A percentile compares a stretch with the other conserved stretches of the same genome.
phyloP scores from a whole-genome alignment of 2,888 invertebrate species.

The Drosophila nr. medialis region DNA sequence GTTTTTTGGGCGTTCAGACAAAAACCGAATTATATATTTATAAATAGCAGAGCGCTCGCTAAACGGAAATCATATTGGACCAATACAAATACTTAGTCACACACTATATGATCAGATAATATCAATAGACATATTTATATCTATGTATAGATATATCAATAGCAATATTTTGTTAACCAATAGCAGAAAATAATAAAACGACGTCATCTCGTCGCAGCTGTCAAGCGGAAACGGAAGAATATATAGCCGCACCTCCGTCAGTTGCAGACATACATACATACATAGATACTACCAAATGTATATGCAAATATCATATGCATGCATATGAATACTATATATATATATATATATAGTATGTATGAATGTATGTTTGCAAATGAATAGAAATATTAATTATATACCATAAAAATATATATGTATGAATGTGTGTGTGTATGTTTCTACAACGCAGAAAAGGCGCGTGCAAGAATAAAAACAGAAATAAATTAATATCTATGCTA shows the following conservation, averaged over 20 bases:
- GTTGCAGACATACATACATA: constrained; percentile 34
- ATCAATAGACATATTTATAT: constrained; percentile 29
- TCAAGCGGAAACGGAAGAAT: constrained; percentile 67
- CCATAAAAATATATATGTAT: constrained; percentile 10
- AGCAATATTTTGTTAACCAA: constrained; percentile 14
- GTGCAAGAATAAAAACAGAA: constrained; percentile 57
- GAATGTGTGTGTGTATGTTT: constrained; percentile 19
- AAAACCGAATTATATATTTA: constrained; percentile 68
- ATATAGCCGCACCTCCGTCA: constrained; percentile 31
- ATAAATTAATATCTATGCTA: constrained; percentile 57
- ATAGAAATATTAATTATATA: constrained; percentile 18
- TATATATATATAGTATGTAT: constrained; percentile 12
- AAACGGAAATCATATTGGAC: constrained; percentile 74
- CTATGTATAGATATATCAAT: not conserved
- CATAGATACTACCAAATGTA: constrained; percentile 14
- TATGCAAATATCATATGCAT: constrained; percentile 21
- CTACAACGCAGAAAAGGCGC: constrained; percentile 51
- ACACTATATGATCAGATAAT: constrained; percentile 52
- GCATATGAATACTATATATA: constrained; percentile 18
- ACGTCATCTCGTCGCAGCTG: constrained; percentile 48
- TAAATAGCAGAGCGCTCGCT: constrained; percentile 65
- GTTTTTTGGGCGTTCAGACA: constrained; percentile 52
- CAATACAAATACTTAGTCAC: constrained; percentile 46
- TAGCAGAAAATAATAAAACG: constrained; percentile 30
- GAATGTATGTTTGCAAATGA: constrained; percentile 37